Evolutionary conservation across 2,888 invertebrate genomes (phyloP), one percentile per base, ranked within the genome.

Genomic region (Keiferia lycopersicella): DNA sequence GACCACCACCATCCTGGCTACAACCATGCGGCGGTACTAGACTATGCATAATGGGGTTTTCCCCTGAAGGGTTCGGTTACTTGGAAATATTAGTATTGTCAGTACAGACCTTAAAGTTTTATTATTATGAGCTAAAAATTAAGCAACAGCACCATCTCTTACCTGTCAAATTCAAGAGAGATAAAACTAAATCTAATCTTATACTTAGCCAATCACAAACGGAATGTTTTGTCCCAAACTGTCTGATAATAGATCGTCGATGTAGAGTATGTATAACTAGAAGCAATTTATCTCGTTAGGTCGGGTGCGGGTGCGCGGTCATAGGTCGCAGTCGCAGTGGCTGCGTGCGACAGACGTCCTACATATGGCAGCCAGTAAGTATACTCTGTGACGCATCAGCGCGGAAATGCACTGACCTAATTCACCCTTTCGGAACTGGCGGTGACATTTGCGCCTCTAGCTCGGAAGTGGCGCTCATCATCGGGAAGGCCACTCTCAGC

Each of bases 301-400:
- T 56, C 57, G 51, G 65, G 63, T 65, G 41, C 18, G 14, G 62
- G 57, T 20, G 56, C 66, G 53, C 59, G 59, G 66, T 63, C 64
- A 57, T 61, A 41, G 48, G 51, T 48, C 53, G 57, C 34, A 51
- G 18, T 62, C 64, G 30, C 39, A 7, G 45, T 53, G 41, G 56
- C n/a, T 56, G 56, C 30, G 30, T 30, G 30, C 30, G 51, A 11
- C 30, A 12, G 56, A 11, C 26, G 22, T 2, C 53, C 26, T 38
- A 58, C 34, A 39, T 58, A n/a, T 57, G 34, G 22, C 6, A 26
- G 22, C 53, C 26, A 12, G 53, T 12, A 56, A 12, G 53, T 12
- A 56, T 22, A 30, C 7, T 10, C n/a, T 56, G 58, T 58, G 38
- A 39, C 38, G 56, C 58, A 39, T 39, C 58, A 58, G 12, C 1